These are phyloP conservation scores for Squalus acanthias DNA, from an alignment of 2,797 vertebrate genomes.

Conservation along the genomic window DNA sequence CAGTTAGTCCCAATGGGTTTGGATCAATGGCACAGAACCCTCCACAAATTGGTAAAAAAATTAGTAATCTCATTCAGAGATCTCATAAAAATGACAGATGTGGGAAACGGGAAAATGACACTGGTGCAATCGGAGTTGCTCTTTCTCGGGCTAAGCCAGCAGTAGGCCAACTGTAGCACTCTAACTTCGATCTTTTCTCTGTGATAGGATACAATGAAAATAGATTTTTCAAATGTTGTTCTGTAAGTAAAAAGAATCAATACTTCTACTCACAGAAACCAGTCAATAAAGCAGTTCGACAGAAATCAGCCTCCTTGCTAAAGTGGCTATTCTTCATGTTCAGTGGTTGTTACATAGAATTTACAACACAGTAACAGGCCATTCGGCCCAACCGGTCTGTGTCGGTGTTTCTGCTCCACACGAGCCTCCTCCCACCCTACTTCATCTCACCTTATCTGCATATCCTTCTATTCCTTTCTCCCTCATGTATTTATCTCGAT, in stretches of 20 bases:
- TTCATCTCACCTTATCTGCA: neutral
- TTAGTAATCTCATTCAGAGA: neutral
- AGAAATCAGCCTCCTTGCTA: neutral
- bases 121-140: neutral
- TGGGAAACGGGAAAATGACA: neutral
- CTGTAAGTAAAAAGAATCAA: neutral
- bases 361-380: neutral
- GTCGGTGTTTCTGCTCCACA: neutral
- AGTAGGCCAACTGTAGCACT: neutral
- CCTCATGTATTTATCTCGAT: neutral
- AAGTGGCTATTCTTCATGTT: neutral
- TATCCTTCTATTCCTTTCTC: neutral
- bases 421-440: neutral
- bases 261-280: neutral
- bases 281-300: slow-evolving; percentile 1
- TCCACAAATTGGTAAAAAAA: neutral
- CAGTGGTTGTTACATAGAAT: neutral
- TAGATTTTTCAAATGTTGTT: neutral
- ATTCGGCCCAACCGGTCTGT: neutral
- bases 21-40: neutral
- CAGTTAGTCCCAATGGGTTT: neutral
- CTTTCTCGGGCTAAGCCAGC: neutral
- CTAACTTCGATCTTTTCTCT: neutral
- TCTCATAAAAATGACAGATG: neutral
- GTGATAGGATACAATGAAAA: neutral